Conservation (phyloP, 2,888 invertebrate species). For the Pediacus dermestoides region DNA sequence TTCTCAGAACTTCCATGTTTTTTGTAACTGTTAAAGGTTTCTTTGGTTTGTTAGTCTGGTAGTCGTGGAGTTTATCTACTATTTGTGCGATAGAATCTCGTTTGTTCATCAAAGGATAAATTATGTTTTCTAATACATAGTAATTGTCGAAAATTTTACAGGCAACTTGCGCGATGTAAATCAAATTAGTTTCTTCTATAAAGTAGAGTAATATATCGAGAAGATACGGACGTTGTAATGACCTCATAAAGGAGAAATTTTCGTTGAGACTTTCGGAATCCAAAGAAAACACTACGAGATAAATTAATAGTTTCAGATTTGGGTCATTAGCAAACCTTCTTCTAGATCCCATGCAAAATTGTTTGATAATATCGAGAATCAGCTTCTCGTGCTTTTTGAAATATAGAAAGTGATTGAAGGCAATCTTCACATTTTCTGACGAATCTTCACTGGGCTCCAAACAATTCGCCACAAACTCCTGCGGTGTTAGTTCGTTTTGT, state of each 20-base stretch:
- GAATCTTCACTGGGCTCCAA: too few species aligned
- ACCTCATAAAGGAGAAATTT: constrained; percentile 24
- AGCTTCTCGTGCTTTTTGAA: constrained; percentile 34
- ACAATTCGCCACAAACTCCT: constrained; percentile 33
- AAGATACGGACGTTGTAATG: constrained; percentile 28
- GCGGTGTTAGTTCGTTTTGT: too few species aligned
- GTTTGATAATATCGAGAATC: constrained; percentile 26
- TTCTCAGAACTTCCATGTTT: constrained; percentile 25
- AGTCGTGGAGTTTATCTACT: constrained; percentile 17
- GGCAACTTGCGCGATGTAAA: constrained; percentile 51
- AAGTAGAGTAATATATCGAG: constrained; percentile 48
- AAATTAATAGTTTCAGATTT: constrained; percentile 28
- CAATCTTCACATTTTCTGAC: too few species aligned
- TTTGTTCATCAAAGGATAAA: constrained; percentile 51
- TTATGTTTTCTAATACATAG: constrained; percentile 53
- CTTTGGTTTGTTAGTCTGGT: constrained; percentile 17
- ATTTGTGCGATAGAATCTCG: constrained; percentile 26
- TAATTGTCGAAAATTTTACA: constrained; percentile 52
- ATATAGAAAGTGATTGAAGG: constrained; percentile 27
- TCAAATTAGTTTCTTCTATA: constrained; percentile 50
- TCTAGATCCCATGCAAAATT: constrained; percentile 25
- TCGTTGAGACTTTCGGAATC: constrained; percentile 30
- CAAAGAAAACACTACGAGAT: constrained; percentile 37
- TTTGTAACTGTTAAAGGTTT: constrained; percentile 30
- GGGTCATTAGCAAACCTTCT: constrained; percentile 26